Conservation (phyloP, 2,888 invertebrate genomes). For the Pelosia muscerda region DNA sequence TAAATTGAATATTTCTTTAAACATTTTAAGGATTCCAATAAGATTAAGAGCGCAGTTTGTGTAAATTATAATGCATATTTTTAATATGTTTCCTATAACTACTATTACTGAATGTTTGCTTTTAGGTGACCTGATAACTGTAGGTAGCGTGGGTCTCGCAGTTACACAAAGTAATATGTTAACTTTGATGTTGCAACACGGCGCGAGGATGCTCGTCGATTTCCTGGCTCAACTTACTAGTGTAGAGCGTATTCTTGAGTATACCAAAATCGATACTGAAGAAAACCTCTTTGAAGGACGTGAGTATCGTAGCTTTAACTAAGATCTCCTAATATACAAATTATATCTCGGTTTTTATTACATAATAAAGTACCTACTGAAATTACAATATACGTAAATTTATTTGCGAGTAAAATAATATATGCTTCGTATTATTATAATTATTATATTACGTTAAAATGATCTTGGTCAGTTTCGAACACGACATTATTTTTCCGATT, state of each 20-base stretch:
- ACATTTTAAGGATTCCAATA: too few species aligned
- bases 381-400: too few species aligned
- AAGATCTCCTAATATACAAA: too few species aligned
- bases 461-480: too few species aligned
- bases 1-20: too few species aligned
- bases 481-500: not conserved
- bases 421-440: too few species aligned
- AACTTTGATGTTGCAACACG: constrained; percentile 90
- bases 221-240: constrained; percentile 92
- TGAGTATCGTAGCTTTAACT: constrained; percentile 55
- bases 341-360: too few species aligned
- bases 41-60: not conserved
- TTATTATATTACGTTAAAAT: too few species aligned
- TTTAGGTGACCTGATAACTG: constrained; percentile 72
- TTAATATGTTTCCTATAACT: not conserved
- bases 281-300: constrained; percentile 82
- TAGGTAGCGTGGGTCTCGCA: constrained; percentile 89
- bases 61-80: not conserved
- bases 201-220: constrained; percentile 94
- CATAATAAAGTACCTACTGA: too few species aligned
- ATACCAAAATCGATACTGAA: constrained; percentile 89
- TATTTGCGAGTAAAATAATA: too few species aligned
- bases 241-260: constrained; percentile 95
- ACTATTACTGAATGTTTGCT: constrained; percentile 3
- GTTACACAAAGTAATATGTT: constrained; percentile 89